Conservation (phyloP, 2,797 vertebrate species). For the Poeciliopsis infans region DNA sequence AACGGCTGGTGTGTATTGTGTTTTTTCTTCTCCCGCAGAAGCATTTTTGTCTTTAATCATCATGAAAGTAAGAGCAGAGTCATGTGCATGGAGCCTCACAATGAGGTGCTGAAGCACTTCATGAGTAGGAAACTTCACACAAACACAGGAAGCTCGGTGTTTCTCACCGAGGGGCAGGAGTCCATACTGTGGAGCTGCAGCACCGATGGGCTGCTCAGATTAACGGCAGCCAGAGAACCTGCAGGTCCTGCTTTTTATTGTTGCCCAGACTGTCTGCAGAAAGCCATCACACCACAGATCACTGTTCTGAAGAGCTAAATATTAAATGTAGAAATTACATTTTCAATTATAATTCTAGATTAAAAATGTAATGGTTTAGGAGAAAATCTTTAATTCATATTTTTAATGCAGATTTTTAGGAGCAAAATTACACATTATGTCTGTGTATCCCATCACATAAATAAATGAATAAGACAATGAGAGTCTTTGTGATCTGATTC, state of each 20-base stretch:
- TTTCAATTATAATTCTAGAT: background rate
- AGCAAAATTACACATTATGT: background rate
- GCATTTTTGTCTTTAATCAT: constrained; percentile 72
- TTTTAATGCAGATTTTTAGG: background rate
- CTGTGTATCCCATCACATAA: background rate
- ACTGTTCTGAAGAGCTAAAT: constrained; percentile 12
- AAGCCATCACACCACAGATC: constrained; percentile 31
- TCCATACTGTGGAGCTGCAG: constrained; percentile 74
- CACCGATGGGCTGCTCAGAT: constrained; percentile 89
- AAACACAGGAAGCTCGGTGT: constrained; percentile 96
- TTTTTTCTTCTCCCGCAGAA: constrained; percentile 32
- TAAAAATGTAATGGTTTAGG: background rate
- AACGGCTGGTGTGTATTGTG: constrained; percentile 26
- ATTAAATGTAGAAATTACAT: constrained; percentile 16
- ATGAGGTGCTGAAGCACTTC: constrained; percentile 86
- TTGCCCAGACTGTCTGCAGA: constrained; percentile 65
- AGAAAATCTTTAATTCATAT: background rate
- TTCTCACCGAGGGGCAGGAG: constrained; percentile 86
- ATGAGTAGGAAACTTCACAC: constrained; percentile 94
- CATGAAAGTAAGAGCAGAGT: constrained; percentile 68
- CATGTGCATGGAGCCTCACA: constrained; percentile 72
- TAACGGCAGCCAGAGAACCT: constrained; percentile 87
- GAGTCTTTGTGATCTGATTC: background rate
- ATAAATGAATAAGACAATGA: background rate
- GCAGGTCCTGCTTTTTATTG: constrained; percentile 84